phyloP scores from a whole-genome alignment of 1,140 invertebrate genomes.

The Drosophila nasuta region DNA sequence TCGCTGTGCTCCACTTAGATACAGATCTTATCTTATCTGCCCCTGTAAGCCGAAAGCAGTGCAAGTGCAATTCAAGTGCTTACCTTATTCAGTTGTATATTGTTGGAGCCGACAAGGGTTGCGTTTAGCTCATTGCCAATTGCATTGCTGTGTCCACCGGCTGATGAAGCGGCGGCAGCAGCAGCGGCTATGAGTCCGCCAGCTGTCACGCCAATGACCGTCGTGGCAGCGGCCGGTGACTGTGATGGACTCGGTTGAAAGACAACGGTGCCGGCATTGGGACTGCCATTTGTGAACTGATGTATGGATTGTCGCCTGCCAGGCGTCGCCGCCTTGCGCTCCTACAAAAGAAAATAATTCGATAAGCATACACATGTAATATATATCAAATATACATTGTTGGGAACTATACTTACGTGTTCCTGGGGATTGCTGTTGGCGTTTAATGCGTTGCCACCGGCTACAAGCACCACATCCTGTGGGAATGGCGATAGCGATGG shows the following conservation, averaged over 20 bases:
- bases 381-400: constrained; percentile 10
- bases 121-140: constrained; percentile 84
- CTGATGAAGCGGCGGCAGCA: constrained; percentile 42
- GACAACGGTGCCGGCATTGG: constrained; percentile 84
- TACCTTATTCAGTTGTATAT: constrained; percentile 84
- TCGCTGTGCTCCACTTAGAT: constrained; percentile 39
- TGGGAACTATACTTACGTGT: constrained; percentile 65
- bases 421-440: constrained; percentile 83
- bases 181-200: constrained; percentile 72
- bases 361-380: constrained; percentile 1
- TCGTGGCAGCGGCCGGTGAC: constrained; percentile 83
- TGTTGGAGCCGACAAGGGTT: constrained; percentile 84
- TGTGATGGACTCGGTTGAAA: constrained; percentile 84
- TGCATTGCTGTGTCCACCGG: constrained; percentile 62
- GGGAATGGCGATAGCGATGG: constrained; percentile 84
- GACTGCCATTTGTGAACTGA: constrained; percentile 84
- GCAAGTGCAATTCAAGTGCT: constrained; percentile 21
- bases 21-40: constrained; percentile 44
- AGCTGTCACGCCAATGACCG: constrained; percentile 83
- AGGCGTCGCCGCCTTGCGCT: constrained; percentile 84
- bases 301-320: constrained; percentile 84
- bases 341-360: constrained; percentile 49
- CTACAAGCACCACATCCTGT: constrained; percentile 84
- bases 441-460: constrained; percentile 81
- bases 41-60: constrained; percentile 1